Percentiles rank a stretch among this genome's conserved stretches.
Conservation (phyloP, 2,888 invertebrate species). For the Amiota communis region DNA sequence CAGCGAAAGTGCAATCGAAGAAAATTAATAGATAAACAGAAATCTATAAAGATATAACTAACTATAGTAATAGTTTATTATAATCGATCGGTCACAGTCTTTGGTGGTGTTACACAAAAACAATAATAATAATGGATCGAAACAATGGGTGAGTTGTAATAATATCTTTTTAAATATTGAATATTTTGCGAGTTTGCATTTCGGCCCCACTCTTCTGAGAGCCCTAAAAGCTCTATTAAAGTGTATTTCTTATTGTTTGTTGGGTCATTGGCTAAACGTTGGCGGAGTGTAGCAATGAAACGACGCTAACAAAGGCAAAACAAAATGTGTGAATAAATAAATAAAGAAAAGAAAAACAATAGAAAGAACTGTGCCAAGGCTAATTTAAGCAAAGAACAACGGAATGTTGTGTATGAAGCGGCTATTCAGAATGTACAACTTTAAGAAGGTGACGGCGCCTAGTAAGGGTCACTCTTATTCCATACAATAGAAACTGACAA, state of each 20-base stretch:
- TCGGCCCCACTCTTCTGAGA: slow-evolving; percentile 11
- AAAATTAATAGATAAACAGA: too few relatives aligned
- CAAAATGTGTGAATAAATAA: background rate
- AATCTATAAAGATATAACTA: background rate
- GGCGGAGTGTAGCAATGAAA: background rate
- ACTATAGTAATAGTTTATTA: background rate
- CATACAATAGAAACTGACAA: too few relatives aligned
- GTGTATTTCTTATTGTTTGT: slow-evolving; percentile 21
- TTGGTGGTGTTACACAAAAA: background rate
- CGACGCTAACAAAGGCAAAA: background rate
- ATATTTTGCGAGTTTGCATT: background rate
- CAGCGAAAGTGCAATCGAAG: background rate
- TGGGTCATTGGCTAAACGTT: slow-evolving; percentile 9
- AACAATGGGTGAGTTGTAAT: slow-evolving; percentile 66
- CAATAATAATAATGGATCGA: slow-evolving; percentile 63
- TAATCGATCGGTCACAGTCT: background rate
- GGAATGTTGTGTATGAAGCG: too few relatives aligned
- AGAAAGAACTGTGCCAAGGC: slow-evolving; percentile 45
- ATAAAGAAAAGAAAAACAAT: background rate
- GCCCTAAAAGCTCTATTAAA: too few relatives aligned
- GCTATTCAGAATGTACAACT: too few relatives aligned
- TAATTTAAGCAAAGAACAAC: slow-evolving; percentile 22
- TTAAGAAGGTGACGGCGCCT: too few relatives aligned
- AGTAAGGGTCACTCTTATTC: too few relatives aligned
- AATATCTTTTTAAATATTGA: slow-evolving; percentile 1